Base-by-base conservation (phyloP, 2,888 invertebrate genomes). In the Andrena dorsata region DNA sequence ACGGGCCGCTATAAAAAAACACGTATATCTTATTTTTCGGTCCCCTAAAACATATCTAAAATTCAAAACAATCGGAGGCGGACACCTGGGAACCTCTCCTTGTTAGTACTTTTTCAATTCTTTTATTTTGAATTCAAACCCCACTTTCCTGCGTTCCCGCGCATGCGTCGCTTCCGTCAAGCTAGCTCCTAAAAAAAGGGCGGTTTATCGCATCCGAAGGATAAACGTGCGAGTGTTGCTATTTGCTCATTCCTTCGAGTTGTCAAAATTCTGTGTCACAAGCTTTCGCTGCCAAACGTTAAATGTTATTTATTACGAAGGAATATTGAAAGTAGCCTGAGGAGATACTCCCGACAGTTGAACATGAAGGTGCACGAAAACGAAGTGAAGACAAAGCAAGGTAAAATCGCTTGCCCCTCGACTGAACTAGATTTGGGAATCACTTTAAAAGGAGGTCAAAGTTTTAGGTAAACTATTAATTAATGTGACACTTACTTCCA, bases 401-500 rank as follows among this genome's bases (percentile, higher is more conserved):
- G 92, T 69, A 95, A 95, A 93, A 92, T 96, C 73, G 26, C 93
- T 30, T 96, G 95, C 89, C 94, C 94, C 75, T 92, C 91, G 61
- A 94, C 93, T 65, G 96, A 96, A 91, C 94, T 97, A 61, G 96
- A 97, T 92, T 94, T 97, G 82, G 92, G 95, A 76, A 96, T 96
- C 28, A 97, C 97, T 0, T 94, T 98, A 77, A 96, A 96, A 82
- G 97, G 98, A 47, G 98, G 98, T 1, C 98, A 98, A 94, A 97
- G 97, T 94, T 98, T 98, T 92, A 96, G 98, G 97, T 97, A 94
- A 90, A 66, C 60, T 69, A 7, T 66, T 72, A 20, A 13, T 56
- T 58, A 64, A 66, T 58, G 13, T 23, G 2, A 10, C n/a, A 16
- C 41, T 41, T n/a, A 47, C 64, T 41, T 58, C 1, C 49, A 6